Percentiles rank a stretch among this genome's conserved stretches.
Evolutionary conservation across 2,797 vertebrate species (phyloP).

Genomic region (Oophaga sylvatica): DNA sequence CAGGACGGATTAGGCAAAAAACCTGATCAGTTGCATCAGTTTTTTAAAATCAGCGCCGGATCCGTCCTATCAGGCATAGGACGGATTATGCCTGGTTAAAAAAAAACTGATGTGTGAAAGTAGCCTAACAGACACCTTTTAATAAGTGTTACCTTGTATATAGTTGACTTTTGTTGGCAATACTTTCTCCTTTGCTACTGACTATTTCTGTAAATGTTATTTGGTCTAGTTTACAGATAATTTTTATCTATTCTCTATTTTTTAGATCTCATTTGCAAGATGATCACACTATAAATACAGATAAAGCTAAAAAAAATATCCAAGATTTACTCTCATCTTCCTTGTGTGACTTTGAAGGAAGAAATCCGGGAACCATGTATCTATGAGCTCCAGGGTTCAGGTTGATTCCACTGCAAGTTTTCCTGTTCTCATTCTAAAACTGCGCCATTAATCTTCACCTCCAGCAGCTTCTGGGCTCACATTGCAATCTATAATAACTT

Average conservation of each 20-base stretch:
- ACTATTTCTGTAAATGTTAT: background rate
- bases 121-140: too few species aligned
- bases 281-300: background rate
- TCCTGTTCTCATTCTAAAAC: conserved; percentile 53
- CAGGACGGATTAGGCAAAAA: too few species aligned
- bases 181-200: background rate
- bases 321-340: background rate
- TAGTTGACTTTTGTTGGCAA: too few species aligned
- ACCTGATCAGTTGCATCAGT: too few species aligned
- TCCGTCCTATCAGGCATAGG: too few species aligned
- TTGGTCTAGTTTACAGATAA: background rate
- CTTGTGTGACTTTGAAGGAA: conserved; percentile 6
- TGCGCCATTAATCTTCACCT: conserved; percentile 47
- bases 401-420: conserved; percentile 11
- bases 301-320: background rate
- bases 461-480: conserved; percentile 28
- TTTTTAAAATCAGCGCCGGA: too few species aligned
- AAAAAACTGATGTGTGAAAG: too few species aligned
- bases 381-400: background rate
- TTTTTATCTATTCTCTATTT: background rate
- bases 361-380: conserved; percentile 47
- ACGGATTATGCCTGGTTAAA: too few species aligned
- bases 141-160: too few species aligned
- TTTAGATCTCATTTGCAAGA: background rate
- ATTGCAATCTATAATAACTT: background rate